phyloP scores from a whole-genome alignment of 2,888 invertebrate species.

The Zaprionus lineosus region DNA sequence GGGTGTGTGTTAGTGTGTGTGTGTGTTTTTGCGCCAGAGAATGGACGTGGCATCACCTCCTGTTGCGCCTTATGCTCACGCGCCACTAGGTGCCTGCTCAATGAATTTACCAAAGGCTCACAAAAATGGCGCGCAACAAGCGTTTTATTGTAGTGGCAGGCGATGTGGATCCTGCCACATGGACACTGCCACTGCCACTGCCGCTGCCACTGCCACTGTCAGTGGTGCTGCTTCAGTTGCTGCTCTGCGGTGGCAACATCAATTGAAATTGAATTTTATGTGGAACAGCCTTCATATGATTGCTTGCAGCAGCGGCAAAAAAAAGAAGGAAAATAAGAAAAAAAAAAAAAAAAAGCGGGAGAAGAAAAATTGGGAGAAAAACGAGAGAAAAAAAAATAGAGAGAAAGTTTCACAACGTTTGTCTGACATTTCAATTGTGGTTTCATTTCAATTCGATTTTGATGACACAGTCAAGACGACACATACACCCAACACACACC shows the following conservation, averaged over 20 bases:
- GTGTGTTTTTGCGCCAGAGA: conserved; percentile 8
- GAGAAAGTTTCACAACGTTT: conserved; percentile 54
- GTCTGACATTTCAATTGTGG: conserved; percentile 77
- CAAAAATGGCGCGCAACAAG: conserved; percentile 57
- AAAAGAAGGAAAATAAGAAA: conserved; percentile 6
- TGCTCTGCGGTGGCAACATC: conserved; percentile 33
- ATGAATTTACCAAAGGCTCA: conserved; percentile 31
- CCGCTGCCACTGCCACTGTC: not conserved
- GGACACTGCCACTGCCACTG: conserved; percentile 1
- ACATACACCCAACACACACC: too few relatives aligned
- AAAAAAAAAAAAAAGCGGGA: not conserved
- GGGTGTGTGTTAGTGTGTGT: conserved; percentile 14
- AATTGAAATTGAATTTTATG: conserved; percentile 59
- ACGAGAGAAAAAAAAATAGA: not conserved
- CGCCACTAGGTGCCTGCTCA: conserved; percentile 34
- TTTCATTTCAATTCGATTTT: conserved; percentile 70
- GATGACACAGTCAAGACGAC: conserved; percentile 69
- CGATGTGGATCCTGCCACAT: not conserved
- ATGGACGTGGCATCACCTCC: conserved; percentile 57
- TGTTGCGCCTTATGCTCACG: conserved; percentile 60
- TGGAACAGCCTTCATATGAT: conserved; percentile 40
- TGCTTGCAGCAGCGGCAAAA: conserved; percentile 9
- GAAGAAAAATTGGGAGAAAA: conserved; percentile 7
- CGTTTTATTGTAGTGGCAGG: conserved; percentile 44
- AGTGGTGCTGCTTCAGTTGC: conserved; percentile 5